Evolutionary conservation across 2,113 vertebrate genomes (phyloP), one percentile per base, ranked within the genome.

Genomic region (Rhinoptilus africanus): DNA sequence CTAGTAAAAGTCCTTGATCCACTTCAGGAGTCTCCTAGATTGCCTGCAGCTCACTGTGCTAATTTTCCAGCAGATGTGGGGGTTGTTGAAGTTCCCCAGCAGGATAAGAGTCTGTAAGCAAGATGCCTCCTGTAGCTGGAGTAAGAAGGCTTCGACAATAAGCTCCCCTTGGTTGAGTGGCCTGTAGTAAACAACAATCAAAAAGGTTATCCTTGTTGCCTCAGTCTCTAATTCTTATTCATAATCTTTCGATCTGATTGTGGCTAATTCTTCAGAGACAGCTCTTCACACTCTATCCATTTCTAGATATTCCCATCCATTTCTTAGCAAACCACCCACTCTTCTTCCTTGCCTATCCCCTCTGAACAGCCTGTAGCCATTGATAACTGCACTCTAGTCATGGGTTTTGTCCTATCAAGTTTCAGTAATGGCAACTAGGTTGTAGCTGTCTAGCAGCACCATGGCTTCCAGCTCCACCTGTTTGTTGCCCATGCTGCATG

Each of bases 131-230:
- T n/a, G 6, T 17, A 83, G 15, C 4, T 39, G 15, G 19, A 62
- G 8, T n/a, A n/a, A 76, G 18, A 39, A 45, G 3, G 2, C 13
- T 60, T 83, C 4, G 5, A 27, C 35, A 45, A 51, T 22, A 74
- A 23, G 7, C 1, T 68, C 12, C 15, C 7, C 5, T 39, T 83
- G 23, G 39, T 7, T 0, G 4, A 12, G 12, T 1, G 4, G 9
- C 19, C 14, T 30, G 9, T 63, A 48, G 15, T 63, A 79, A 39
- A 82, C 13, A n/a, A 5, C 8, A 21, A 9, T 10, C 14, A 22
- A 39, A 39, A 39, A 56, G 6, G 14, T 71, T 60, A 3, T 26
- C 21, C 66, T 18, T 59, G 14, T 50, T 59, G 14, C 17, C 17
- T 66, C 8, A 2, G 11, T 35, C 28, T 48, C 9, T 27, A 37